phyloP scores from a whole-genome alignment of 2,797 vertebrate species.

The Leptodactylus fallax region DNA sequence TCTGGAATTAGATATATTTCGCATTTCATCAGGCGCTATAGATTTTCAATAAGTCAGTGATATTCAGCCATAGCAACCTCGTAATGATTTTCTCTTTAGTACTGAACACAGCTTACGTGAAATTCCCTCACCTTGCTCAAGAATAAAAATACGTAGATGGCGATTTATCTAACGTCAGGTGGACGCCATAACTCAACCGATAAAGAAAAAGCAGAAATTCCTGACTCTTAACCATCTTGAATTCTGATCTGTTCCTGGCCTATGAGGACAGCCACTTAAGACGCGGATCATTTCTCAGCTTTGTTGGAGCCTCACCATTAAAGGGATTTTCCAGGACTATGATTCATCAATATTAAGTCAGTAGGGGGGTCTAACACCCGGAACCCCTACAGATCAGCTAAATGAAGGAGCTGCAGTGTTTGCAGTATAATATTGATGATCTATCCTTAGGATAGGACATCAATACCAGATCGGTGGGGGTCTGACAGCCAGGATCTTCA shows the following conservation, averaged over 20 bases:
- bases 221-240: not conserved
- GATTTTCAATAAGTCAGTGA: slow-evolving; percentile 17
- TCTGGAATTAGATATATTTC: slow-evolving; percentile 8
- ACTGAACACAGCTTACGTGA: not conserved
- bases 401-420: too few relatives aligned
- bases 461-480: too few relatives aligned
- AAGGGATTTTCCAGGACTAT: too few relatives aligned
- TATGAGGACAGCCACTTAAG: not conserved
- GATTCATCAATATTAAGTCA: too few relatives aligned
- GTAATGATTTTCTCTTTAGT: slow-evolving; percentile 15
- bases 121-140: too few relatives aligned
- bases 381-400: too few relatives aligned
- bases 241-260: not conserved
- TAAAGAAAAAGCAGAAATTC: not conserved
- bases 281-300: too few relatives aligned
- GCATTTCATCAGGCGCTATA: not conserved
- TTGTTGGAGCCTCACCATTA: too few relatives aligned
- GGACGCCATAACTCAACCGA: not conserved
- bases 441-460: too few relatives aligned
- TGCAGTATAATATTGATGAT: too few relatives aligned
- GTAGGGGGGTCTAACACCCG: too few relatives aligned
- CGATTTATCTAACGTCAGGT: not conserved
- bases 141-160: not conserved
- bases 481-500: too few relatives aligned
- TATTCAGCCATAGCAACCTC: not conserved